phyloP scores from a whole-genome alignment of 2,888 invertebrate genomes.

The Sarcophaga rosellei region DNA sequence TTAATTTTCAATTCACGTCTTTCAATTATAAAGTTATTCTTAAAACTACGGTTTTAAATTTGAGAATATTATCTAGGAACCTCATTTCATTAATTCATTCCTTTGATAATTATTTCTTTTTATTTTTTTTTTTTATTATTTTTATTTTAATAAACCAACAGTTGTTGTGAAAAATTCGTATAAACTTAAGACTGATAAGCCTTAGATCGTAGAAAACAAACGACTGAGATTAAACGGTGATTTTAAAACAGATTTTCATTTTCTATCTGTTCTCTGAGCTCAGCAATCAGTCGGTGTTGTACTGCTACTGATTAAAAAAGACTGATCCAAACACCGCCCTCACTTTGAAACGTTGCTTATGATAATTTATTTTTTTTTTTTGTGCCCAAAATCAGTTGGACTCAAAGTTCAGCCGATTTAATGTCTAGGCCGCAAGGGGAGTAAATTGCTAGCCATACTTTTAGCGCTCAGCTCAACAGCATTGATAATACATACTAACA shows the following conservation, averaged over 20 bases:
- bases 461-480: constrained; percentile 32
- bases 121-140: constrained; percentile 19
- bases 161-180: too few relatives aligned
- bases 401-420: constrained; percentile 60
- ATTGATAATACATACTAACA: constrained; percentile 37
- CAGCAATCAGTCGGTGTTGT: too few relatives aligned
- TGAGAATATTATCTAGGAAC: constrained; percentile 53
- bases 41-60: constrained; percentile 53
- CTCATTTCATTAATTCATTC: constrained; percentile 44
- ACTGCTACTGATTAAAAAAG: constrained; percentile 9
- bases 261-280: constrained; percentile 1
- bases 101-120: constrained; percentile 25
- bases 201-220: constrained; percentile 21
- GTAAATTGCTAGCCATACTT: neutral
- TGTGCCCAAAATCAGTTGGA: constrained; percentile 44
- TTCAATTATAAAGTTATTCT: constrained; percentile 52
- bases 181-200: constrained; percentile 55
- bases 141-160: constrained; percentile 35
- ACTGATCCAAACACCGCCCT: constrained; percentile 57
- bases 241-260: constrained; percentile 53
- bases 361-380: neutral
- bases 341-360: constrained; percentile 48
- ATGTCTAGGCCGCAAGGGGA: constrained; percentile 30
- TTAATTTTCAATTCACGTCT: constrained; percentile 43
- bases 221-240: constrained; percentile 38